Evolutionary conservation across 2,888 invertebrate genomes (phyloP), one percentile per base, ranked within the genome.

Genomic region (Folsomia manolachei): DNA sequence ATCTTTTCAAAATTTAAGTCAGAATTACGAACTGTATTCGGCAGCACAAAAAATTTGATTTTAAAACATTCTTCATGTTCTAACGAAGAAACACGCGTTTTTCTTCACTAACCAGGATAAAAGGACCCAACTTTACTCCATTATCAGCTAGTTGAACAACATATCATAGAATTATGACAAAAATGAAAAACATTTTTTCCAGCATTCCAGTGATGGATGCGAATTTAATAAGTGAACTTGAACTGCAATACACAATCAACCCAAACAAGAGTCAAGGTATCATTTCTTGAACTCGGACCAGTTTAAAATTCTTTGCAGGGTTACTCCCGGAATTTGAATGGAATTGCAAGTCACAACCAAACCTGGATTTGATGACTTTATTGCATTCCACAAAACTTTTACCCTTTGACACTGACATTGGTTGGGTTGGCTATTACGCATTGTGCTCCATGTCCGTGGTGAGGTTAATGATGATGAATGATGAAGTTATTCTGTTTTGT

Each of bases 401-500:
- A 62, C 62, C 62, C 62, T 62, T 62, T 62, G 62, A 62, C 62
- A 62, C 14, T 21, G 56, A 62, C 25, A n/a, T 51, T 21, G 56
- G n/a, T n/a, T n/a, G n/a, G n/a, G n/a, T n/a, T n/a, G 24, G 62
- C 14, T 23, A 62, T 62, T 23, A 19, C 4, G 24, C 24, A 21
- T 62, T 62, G 23, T 62, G 2, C n/a, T 25, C 62, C 25, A 18
- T 62, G 62, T 24, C 62, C 25, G 25, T 24, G 62, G 62, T 11
- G 62, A 62, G 24, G 62, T 62, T 62, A 62, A 62, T 62, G 19
- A 62, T 62, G 62, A 62, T 62, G 62, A 25, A 62, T 62, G 62
- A 62, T 62, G 39, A 14, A 24, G 24, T 24, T 18, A 62, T 24
- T 62, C 21, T 7, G 2, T 23, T 56, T 18, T 56, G 14, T 9